Evolutionary conservation across 2,113 vertebrate species (phyloP), one percentile per base, ranked within the genome.

Genomic region (Orientallactaga bullata): DNA sequence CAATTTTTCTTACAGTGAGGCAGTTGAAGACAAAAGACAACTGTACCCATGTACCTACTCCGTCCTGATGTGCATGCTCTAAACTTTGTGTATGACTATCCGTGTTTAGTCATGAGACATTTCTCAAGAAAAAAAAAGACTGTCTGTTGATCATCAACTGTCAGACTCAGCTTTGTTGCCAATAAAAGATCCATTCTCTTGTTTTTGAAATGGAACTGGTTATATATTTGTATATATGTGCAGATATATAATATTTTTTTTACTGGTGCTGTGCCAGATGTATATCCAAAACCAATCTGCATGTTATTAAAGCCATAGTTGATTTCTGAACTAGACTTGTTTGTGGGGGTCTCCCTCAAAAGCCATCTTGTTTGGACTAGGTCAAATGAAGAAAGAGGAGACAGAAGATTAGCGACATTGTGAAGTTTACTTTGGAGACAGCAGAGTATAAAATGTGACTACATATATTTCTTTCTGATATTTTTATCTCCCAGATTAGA

Each of bases 401-500:
- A 17, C 78, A 80, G 28, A 42, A 73, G 79, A 86, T 77, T 23
- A 35, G 91, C 0, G 1, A 26, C 47, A 8, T 77, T 66, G 69
- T 76, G 20, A 82, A 94, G 96, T 94, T 95, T 94, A 95, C 93
- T 96, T 96, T 92, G 32, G 89, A 85, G 78, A 94, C 2, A 0
- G 21, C 47, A 55, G 68, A 80, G 55, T 87, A 91, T 85, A 81
- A 95, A 95, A 95, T 87, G 63, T 88, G 82, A 90, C 85, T 24
- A 51, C 85, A 89, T 76, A 88, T 87, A 82, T 94, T 90, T 88
- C 84, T 87, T 73, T 94, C 90, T 95, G 95, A 88, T 96, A 95
- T 94, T 96, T 86, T 97, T 97, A 94, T 96, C 95, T 95, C 74
- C 39, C 78, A 89, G 91, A 97, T 96, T 96, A 96, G 88, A 96